Percentiles rank a stretch among this genome's conserved stretches.
Conservation (phyloP, 2,888 invertebrate species). For the Drosophila nigritarsus region DNA sequence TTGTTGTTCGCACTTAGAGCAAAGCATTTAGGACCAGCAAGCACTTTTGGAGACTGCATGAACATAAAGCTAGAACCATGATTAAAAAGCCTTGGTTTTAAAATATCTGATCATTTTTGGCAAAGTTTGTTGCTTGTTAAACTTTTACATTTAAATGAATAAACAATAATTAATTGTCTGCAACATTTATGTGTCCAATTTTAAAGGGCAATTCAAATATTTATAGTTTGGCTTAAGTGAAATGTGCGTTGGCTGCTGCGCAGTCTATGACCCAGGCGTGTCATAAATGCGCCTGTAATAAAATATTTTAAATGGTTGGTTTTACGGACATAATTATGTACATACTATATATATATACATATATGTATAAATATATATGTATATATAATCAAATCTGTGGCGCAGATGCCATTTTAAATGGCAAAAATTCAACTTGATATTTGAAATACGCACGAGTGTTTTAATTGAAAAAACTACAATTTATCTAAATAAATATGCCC, state of each 20-base stretch:
- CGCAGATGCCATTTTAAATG: conserved; percentile 54
- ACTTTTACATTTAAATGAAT: conserved; percentile 6
- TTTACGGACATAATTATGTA: conserved; percentile 1
- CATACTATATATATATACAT: not conserved
- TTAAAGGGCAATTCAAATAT: conserved; percentile 46
- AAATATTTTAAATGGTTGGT: conserved; percentile 42
- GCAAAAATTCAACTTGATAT: conserved; percentile 60
- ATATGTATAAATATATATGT: conserved; percentile 19
- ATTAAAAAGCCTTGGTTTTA: not conserved
- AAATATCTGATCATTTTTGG: not conserved
- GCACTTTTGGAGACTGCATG: not conserved
- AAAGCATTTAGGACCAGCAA: not conserved
- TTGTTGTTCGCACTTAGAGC: not conserved
- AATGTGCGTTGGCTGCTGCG: conserved; percentile 40
- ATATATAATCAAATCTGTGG: conserved; percentile 43
- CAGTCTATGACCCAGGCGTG: conserved; percentile 38
- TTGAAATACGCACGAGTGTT: conserved; percentile 50
- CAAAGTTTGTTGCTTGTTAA: not conserved
- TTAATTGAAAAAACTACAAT: conserved; percentile 74
- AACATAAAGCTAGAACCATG: not conserved
- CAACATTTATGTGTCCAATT: conserved; percentile 16
- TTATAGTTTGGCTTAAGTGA: conserved; percentile 35
- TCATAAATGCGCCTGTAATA: conserved; percentile 43
- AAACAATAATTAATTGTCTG: conserved; percentile 26
- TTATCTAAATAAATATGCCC: conserved; percentile 73